phyloP scores from a whole-genome alignment of 2,797 vertebrate species.

The Hydrocynus forskahlii region DNA sequence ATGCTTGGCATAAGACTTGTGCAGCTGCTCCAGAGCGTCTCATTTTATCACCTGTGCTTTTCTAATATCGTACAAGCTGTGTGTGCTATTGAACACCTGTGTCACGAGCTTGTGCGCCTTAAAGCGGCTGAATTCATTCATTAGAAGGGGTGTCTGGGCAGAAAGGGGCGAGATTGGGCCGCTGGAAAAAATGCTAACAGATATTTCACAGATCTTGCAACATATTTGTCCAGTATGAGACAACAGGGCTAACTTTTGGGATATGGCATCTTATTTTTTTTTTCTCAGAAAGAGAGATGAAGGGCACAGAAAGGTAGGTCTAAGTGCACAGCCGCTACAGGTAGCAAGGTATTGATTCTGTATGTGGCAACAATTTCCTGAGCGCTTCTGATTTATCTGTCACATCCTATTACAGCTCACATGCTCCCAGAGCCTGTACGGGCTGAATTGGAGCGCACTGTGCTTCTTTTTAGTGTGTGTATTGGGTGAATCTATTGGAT shows the following conservation, averaged over 20 bases:
- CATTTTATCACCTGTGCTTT: too few species aligned
- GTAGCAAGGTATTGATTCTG: conserved; percentile 69
- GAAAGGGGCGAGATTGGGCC: too few species aligned
- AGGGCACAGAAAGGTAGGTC: conserved; percentile 7
- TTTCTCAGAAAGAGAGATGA: conserved; percentile 3
- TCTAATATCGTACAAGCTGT: too few species aligned
- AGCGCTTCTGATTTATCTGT: conserved; percentile 75
- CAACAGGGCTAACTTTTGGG: neutral
- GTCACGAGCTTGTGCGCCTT: too few species aligned
- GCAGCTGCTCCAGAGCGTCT: too few species aligned
- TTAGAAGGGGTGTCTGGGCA: too few species aligned
- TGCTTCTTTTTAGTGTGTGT: conserved; percentile 62
- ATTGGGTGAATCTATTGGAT: conserved; percentile 62
- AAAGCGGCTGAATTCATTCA: too few species aligned
- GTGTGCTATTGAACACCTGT: too few species aligned
- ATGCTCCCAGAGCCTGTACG: conserved; percentile 64
- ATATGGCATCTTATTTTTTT: conserved; percentile 5
- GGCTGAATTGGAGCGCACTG: conserved; percentile 62
- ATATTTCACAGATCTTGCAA: too few species aligned
- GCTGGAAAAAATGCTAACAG: too few species aligned
- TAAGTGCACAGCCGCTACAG: conserved; percentile 43
- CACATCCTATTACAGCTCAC: conserved; percentile 73
- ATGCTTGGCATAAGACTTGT: too few species aligned
- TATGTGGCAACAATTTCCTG: conserved; percentile 71
- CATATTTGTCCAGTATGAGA: neutral